These are phyloP conservation scores for Abrostola triplasia DNA, from an alignment of 2,888 invertebrate genomes.

Conservation along the genomic window DNA sequence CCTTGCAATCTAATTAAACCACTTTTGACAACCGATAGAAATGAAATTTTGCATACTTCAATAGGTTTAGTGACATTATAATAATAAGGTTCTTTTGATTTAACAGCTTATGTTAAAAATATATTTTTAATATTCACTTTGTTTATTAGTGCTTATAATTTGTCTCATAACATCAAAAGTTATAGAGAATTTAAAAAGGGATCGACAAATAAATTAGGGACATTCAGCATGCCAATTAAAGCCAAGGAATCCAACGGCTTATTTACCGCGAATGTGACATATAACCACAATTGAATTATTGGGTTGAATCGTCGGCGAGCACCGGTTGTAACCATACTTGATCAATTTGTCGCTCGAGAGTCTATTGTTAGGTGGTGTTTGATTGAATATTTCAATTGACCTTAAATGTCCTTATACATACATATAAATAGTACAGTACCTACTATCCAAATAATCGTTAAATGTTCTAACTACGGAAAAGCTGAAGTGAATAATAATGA, in stretches of 20 bases:
- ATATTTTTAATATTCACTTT: too few species aligned
- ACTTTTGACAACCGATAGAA: too few species aligned
- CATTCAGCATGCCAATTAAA: conserved; percentile 36
- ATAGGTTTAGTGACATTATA: too few species aligned
- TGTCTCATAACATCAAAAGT: conserved; percentile 7
- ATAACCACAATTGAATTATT: conserved; percentile 49
- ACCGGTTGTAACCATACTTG: conserved; percentile 16
- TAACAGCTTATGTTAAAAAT: too few species aligned
- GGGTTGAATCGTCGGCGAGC: conserved; percentile 20
- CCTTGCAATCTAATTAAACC: too few species aligned
- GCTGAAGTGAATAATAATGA: too few species aligned
- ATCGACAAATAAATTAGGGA: conserved; percentile 17
- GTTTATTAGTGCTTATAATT: too few species aligned
- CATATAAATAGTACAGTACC: conserved; percentile 15
- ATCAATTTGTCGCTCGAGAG: conserved; percentile 7
- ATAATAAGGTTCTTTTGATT: too few species aligned
- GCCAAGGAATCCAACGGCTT: conserved; percentile 40
- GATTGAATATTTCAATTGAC: conserved; percentile 18
- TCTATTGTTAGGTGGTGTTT: conserved; percentile 22
- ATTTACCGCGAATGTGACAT: conserved; percentile 39
- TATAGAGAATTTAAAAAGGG: conserved; percentile 21
- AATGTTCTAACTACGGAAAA: too few species aligned
- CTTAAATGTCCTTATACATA: conserved; percentile 4
- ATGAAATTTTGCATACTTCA: too few species aligned
- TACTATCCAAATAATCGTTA: too few species aligned